Evolutionary conservation across 2,888 invertebrate species (phyloP), one percentile per base, ranked within the genome.

Genomic region (Gandaritis pyraliata): DNA sequence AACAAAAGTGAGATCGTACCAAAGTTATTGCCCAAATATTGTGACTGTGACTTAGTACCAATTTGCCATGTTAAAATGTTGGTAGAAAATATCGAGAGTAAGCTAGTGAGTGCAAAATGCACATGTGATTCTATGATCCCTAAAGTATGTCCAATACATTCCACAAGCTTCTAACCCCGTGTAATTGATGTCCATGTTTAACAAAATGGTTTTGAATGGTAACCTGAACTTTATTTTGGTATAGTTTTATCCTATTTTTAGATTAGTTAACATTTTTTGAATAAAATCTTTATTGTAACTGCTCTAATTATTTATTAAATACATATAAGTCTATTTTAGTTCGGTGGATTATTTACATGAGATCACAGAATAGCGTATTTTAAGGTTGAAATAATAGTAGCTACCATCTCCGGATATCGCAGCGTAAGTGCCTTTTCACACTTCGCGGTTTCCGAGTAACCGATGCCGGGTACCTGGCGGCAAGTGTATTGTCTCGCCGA

Each of bases 31-130:
- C 64, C 69, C 10, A 68, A 74, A 50, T 65, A 66, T 57, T 91
- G 91, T 76, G 75, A 80, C 58, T 91, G 91, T 72, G 76, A 82
- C 64, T 79, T 80, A 76, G 85, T 91, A 15, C 91, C 91, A 33
- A 73, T 90, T 61, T 91, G 91, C 81, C 90, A 90, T 60, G 87
- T 91, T 0, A 91, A 90, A 80, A 84, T 90, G 88, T 80, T 91
- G 51, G 82, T 91, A 4, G 80, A 88, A 58, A 83, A 83, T 74
- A 88, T 91, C 69, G 89, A 89, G 72, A 78, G 77, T 51, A 89
- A 82, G 68, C 69, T 91, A 51, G 71, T 76, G 4, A 67, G 81
- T 58, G 79, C 80, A 23, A 83, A 84, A 63, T 90, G 90, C 66
- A 88, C 84, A 4, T 90, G 90, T 75, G 88, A 91, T 69, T 81